Evolutionary conservation across 2,888 invertebrate species (phyloP).

Genomic region (Mantis religiosa): DNA sequence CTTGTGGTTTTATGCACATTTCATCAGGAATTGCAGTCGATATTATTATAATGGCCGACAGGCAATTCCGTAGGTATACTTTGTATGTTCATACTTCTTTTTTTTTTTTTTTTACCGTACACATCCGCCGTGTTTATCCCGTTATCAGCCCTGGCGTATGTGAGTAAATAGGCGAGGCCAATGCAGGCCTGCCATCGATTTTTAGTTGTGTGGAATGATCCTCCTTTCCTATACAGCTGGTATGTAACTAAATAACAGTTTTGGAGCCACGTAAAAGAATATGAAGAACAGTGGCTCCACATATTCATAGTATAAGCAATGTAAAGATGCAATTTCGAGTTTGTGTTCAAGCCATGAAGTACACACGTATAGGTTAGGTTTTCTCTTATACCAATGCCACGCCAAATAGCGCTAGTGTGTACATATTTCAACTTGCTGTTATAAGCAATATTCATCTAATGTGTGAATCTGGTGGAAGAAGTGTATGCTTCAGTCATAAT

Average conservation of each 20-base stretch:
- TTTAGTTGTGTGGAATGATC: neutral
- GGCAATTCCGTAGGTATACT: neutral
- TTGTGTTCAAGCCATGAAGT: neutral
- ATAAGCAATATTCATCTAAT: too few relatives aligned
- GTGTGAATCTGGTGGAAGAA: too few relatives aligned
- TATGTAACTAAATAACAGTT: neutral
- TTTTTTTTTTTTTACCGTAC: neutral
- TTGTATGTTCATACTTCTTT: neutral
- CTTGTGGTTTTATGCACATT: neutral
- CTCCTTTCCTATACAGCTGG: neutral
- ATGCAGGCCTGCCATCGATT: conserved; percentile 12
- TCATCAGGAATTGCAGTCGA: neutral
- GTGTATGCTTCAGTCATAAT: too few relatives aligned
- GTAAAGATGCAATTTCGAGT: neutral
- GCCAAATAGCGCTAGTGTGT: neutral
- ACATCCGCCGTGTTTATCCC: neutral
- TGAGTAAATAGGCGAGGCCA: neutral
- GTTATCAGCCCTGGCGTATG: neutral
- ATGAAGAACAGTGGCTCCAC: conserved; percentile 19
- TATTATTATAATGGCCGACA: neutral
- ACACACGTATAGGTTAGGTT: neutral
- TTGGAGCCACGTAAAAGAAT: conserved; percentile 18
- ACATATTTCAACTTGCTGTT: neutral
- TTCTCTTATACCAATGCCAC: neutral
- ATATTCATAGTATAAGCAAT: neutral